Base-by-base conservation (phyloP, 2,888 invertebrate genomes). In the Drosophila neonasuta region DNA sequence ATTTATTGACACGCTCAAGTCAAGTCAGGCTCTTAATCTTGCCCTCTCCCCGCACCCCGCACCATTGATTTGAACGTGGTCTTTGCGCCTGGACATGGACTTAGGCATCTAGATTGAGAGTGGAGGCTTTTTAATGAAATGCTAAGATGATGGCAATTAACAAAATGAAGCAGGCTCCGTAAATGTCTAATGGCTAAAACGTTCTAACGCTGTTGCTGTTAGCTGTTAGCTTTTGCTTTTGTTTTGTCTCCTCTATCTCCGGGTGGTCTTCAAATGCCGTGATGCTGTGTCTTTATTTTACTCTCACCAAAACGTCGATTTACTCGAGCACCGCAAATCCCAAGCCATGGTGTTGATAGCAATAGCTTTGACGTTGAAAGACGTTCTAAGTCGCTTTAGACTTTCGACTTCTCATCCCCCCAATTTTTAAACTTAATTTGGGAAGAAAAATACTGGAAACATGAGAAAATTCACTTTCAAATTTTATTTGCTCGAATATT, bases 131-230 rank as follows among this genome's bases (percentile, higher is more conserved):
- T 65, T 68, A 71, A 58, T 71, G 71, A 75, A 75, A 61, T 74
- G 62, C 71, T 56, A 64, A 75, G 55, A 64, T 55, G 71, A 32
- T 42, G 64, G 57, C 71, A 84, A 81, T 81, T 84, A 81, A 73
- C 74, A 81, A 77, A 75, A 44, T 44, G 54, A 55, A 34, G 44
- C 54, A 55, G 13, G 10, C 54, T 55, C 32, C 17, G 54, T 44
- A 44, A 55, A 55, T 55, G 54, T 55, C 54, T 30, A 54, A 54
- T 54, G 57, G 68, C 80, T 76, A 74, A 66, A 71, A 59, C 65
- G 66, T 49, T 49, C 56, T 54, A 51, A 50, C 50, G 52, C 34
- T 55, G 51, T 39, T 24, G 29, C 36, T 46, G 55, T 34, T 56
- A 11, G 15, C 34, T 55, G n/a, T 52, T 24, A 10, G 13, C 32